Evolutionary conservation across 1,140 invertebrate genomes (phyloP).

Genomic region (Parapsyche elsis): DNA sequence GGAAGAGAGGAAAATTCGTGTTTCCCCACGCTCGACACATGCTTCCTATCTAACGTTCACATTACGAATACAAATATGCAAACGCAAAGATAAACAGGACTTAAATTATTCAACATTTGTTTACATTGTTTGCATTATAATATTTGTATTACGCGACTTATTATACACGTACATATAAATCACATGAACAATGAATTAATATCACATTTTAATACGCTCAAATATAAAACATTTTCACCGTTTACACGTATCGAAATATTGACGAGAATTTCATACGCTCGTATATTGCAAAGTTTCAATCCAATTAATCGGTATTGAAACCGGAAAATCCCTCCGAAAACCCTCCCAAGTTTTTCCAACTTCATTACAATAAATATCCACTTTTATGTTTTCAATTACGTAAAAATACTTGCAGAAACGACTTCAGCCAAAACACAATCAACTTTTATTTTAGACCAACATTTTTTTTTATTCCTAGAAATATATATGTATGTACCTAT

Average conservation of each 20-base stretch:
- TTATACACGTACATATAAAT: background rate
- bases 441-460: background rate
- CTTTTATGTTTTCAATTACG: slow-evolving; percentile 13
- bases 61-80: background rate
- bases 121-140: slow-evolving; percentile 2
- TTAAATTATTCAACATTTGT: slow-evolving; percentile 1
- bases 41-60: slow-evolving; percentile 20
- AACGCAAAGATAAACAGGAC: slow-evolving; percentile 2
- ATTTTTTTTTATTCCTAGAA: background rate
- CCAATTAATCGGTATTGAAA: background rate
- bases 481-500: no score
- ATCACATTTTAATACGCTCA: no score
- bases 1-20: slow-evolving; percentile 16
- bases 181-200: background rate
- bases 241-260: no score
- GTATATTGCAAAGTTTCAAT: background rate
- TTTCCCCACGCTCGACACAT: slow-evolving; percentile 31
- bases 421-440: background rate
- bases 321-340: background rate
- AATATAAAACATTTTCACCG: no score
- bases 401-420: background rate
- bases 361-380: slow-evolving; percentile 12
- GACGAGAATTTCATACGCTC: no score
- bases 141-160: background rate
- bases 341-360: background rate